Evolutionary conservation across 1,140 invertebrate genomes (phyloP).

Genomic region (Belonocnema kinseyi): DNA sequence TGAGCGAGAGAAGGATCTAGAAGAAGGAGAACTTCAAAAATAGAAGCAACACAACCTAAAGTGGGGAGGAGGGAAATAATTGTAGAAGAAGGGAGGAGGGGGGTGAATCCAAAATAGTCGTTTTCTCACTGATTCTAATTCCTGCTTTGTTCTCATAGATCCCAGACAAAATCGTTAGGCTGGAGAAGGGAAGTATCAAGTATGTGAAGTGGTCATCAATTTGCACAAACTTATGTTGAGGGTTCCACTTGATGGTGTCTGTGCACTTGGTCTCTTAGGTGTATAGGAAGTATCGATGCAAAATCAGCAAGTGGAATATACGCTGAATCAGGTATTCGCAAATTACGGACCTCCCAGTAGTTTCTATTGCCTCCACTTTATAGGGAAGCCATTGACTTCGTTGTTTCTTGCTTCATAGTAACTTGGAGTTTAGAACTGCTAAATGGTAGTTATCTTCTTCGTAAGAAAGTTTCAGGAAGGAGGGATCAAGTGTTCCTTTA

Average conservation of each 20-base stretch:
- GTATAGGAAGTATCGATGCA: background rate
- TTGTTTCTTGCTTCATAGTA: background rate
- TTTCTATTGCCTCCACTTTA: background rate
- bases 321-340: slow-evolving; percentile 9
- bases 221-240: background rate
- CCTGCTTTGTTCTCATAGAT: background rate
- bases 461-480: too few relatives aligned
- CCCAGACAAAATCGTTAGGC: background rate
- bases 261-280: background rate
- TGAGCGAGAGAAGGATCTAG: too few relatives aligned
- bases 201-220: slow-evolving; percentile 11
- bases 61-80: too few relatives aligned
- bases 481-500: too few relatives aligned
- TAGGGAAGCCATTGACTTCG: background rate
- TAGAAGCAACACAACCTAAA: too few relatives aligned
- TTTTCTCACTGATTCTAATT: background rate
- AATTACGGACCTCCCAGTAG: slow-evolving; percentile 12
- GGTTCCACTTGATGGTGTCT: slow-evolving; percentile 9
- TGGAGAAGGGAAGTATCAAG: background rate
- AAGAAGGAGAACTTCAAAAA: too few relatives aligned
- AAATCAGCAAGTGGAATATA: slow-evolving; percentile 1
- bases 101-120: background rate
- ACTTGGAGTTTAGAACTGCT: background rate
- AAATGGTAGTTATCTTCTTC: too few relatives aligned
- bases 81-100: too few relatives aligned